phyloP scores from a whole-genome alignment of 2,797 vertebrate genomes.

The Poecilia wingei region DNA sequence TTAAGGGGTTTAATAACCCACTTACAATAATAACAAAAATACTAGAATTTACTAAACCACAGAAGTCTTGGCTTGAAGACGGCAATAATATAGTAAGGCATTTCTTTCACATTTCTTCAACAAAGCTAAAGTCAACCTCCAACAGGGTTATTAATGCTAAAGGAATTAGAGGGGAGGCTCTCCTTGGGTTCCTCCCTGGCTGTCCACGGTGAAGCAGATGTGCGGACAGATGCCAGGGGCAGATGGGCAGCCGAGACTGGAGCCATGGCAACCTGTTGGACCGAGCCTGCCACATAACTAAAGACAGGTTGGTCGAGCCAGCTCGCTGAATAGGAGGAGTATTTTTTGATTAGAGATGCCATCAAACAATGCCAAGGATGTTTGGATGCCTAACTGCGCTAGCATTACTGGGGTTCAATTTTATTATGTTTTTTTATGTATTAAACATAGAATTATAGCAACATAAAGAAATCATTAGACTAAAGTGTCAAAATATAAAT shows the following conservation, averaged over 20 bases:
- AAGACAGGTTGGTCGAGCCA: constrained; percentile 76
- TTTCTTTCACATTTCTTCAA: neutral
- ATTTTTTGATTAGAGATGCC: constrained; percentile 8
- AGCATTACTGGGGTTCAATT: neutral
- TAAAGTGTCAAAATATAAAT: neutral
- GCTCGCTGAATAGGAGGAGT: constrained; percentile 16
- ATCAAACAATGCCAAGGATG: constrained; percentile 25
- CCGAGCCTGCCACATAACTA: constrained; percentile 82
- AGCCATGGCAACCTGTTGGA: constrained; percentile 88
- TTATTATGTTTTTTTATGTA: neutral
- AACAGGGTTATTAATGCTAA: constrained; percentile 21
- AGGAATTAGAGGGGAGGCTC: constrained; percentile 53
- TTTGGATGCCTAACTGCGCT: neutral
- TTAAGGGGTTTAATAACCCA: neutral
- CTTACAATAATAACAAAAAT: neutral
- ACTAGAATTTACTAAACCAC: neutral
- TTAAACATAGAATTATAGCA: neutral
- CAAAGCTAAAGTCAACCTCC: constrained; percentile 5
- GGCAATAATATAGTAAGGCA: neutral
- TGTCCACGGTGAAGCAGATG: constrained; percentile 66
- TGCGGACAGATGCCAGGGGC: constrained; percentile 76
- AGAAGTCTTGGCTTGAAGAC: neutral
- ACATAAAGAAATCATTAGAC: neutral
- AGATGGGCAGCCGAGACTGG: constrained; percentile 79
- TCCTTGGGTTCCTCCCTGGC: constrained; percentile 71